phyloP scores from a whole-genome alignment of 2,888 invertebrate species.

The Creontiades dilutus region DNA sequence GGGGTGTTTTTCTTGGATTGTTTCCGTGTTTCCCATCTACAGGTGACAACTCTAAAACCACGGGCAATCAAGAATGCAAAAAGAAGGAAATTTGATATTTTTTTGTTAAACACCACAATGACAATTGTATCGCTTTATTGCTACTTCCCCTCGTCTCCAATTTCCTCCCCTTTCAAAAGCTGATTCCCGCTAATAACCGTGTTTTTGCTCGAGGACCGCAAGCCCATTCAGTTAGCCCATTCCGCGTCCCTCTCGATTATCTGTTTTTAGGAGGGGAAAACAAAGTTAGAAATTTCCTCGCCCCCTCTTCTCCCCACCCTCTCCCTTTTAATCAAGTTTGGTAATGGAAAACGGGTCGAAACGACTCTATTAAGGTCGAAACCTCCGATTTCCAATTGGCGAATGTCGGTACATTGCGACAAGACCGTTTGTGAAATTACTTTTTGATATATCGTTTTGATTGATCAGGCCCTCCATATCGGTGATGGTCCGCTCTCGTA shows the following conservation, averaged over 20 bases:
- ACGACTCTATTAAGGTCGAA: background rate
- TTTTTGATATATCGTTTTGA: background rate
- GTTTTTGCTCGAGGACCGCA: conserved; percentile 7
- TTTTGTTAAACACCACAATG: conserved; percentile 10
- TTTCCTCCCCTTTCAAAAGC: background rate
- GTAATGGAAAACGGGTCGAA: conserved; percentile 19
- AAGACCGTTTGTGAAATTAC: background rate
- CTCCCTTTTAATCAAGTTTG: conserved; percentile 11
- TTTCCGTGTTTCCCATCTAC: too few relatives aligned
- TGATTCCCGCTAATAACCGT: conserved; percentile 25
- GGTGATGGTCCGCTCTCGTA: too few relatives aligned
- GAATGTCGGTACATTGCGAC: background rate
- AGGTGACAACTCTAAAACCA: too few relatives aligned
- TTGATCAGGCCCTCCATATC: background rate
- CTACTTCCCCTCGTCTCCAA: conserved; percentile 13
- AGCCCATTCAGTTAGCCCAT: background rate
- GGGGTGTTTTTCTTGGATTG: too few relatives aligned
- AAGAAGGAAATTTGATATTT: background rate
- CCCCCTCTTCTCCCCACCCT: background rate
- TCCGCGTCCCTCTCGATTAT: conserved; percentile 17
- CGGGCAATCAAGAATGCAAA: too few relatives aligned
- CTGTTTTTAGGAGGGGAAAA: background rate
- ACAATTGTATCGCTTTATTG: conserved; percentile 4
- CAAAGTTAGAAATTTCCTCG: conserved; percentile 1
- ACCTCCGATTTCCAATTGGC: background rate